phyloP scores from a whole-genome alignment of 2,888 invertebrate genomes.

The Nasonovia ribisnigri region DNA sequence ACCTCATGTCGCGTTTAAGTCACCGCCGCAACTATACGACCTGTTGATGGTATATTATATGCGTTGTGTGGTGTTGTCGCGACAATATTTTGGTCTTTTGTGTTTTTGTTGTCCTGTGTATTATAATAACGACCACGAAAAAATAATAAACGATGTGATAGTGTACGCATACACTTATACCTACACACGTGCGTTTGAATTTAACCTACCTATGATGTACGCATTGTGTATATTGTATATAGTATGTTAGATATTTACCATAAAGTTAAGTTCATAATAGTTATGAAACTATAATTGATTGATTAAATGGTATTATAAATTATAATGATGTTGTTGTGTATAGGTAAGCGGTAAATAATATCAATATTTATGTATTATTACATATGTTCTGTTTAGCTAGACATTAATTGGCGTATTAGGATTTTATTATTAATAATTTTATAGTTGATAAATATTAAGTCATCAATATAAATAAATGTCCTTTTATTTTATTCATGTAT shows the following conservation, averaged over 20 bases:
- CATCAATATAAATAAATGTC: neutral
- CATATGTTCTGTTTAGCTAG: neutral
- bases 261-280: neutral
- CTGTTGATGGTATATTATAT: slow-evolving; percentile 16
- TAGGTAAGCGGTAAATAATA: neutral
- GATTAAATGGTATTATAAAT: neutral
- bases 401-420: neutral
- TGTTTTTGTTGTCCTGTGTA: slow-evolving; percentile 5
- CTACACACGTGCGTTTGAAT: neutral
- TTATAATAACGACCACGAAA: neutral
- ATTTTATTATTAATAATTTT: neutral
- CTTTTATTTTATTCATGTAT: neutral
- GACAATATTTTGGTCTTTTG: slow-evolving; percentile 58
- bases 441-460: neutral
- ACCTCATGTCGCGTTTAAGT: slow-evolving; percentile 40
- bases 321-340: neutral
- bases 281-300: neutral
- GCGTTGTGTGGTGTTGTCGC: slow-evolving; percentile 38
- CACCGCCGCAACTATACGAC: slow-evolving; percentile 9
- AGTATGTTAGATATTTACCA: neutral
- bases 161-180: neutral
- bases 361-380: neutral
- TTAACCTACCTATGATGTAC: neutral
- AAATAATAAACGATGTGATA: slow-evolving; percentile 14
- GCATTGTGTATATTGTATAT: neutral